phyloP scores from a whole-genome alignment of 1,140 invertebrate species.

The Bombus waltoni region DNA sequence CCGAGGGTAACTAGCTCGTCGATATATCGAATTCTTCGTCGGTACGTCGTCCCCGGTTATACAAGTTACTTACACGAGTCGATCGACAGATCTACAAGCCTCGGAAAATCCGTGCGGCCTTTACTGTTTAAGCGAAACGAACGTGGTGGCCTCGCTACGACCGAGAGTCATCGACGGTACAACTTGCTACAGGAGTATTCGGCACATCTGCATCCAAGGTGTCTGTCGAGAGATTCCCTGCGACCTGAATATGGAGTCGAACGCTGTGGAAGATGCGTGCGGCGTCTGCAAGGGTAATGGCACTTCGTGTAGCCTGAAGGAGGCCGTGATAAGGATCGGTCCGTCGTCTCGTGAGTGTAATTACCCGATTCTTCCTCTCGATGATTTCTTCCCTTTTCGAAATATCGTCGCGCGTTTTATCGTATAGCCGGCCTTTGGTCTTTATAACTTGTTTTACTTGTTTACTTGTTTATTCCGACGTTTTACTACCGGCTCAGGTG shows the following conservation, averaged over 20 bases:
- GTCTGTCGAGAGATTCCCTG: slow-evolving; percentile 83
- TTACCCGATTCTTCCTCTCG: not conserved
- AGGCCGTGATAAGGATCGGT: slow-evolving; percentile 53
- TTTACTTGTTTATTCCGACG: not conserved
- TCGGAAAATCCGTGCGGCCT: slow-evolving; percentile 82
- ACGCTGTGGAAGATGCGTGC: slow-evolving; percentile 85
- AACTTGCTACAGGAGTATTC: slow-evolving; percentile 80
- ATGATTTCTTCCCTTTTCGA: not conserved
- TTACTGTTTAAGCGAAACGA: slow-evolving; percentile 81
- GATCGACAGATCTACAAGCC: slow-evolving; percentile 42
- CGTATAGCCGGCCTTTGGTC: not conserved
- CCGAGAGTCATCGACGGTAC: slow-evolving; percentile 81
- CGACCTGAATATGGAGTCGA: slow-evolving; percentile 85
- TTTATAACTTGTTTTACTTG: not conserved
- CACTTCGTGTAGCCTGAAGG: slow-evolving; percentile 81
- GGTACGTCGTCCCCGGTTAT: not conserved
- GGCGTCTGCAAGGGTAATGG: slow-evolving; percentile 86
- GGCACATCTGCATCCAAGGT: slow-evolving; percentile 83
- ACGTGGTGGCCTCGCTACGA: slow-evolving; percentile 74
- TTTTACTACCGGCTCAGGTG: not conserved
- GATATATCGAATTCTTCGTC: not conserved
- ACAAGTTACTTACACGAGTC: not conserved
- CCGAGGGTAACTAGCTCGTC: slow-evolving; percentile 67
- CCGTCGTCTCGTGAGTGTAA: slow-evolving; percentile 52
- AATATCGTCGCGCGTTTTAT: not conserved